These are phyloP conservation scores for Drosophila differens DNA, from an alignment of 2,888 invertebrate genomes.

Conservation along the genomic window DNA sequence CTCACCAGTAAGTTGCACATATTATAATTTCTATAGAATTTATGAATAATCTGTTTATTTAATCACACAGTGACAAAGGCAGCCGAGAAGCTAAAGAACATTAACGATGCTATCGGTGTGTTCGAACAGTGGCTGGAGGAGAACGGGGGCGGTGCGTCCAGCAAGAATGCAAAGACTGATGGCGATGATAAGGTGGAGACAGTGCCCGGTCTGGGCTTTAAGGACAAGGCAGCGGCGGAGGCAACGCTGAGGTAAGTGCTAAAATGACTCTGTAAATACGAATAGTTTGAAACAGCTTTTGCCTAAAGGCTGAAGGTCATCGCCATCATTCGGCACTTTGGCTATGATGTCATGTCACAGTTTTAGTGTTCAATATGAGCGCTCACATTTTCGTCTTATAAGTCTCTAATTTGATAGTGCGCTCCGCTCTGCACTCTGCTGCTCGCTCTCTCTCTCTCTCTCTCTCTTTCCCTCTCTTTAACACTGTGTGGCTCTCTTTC, in stretches of 20 bases:
- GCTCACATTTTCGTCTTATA: constrained; percentile 45
- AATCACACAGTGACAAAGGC: constrained; percentile 88
- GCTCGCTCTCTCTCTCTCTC: constrained; percentile 1
- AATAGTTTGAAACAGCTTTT: constrained; percentile 3
- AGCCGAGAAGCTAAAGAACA: constrained; percentile 89
- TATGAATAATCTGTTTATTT: neutral
- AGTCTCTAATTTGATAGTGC: constrained; percentile 50
- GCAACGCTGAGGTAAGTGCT: constrained; percentile 87
- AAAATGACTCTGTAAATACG: neutral
- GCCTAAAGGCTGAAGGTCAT: constrained; percentile 47
- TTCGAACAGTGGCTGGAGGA: constrained; percentile 89
- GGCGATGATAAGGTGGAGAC: constrained; percentile 87
- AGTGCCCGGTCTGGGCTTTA: constrained; percentile 91
- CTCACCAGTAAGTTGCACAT: constrained; percentile 84
- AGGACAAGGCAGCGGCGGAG: constrained; percentile 90
- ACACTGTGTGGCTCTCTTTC: neutral
- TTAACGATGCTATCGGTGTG: constrained; percentile 89
- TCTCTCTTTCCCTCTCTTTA: neutral
- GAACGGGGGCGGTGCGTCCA: constrained; percentile 84
- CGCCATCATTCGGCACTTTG: constrained; percentile 28
- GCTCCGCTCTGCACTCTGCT: constrained; percentile 22
- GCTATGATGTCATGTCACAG: constrained; percentile 76
- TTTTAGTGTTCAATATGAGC: constrained; percentile 56
- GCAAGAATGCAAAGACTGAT: constrained; percentile 86
- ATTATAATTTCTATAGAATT: neutral